Base-by-base conservation (phyloP, 2,888 invertebrate genomes). In the Ichneumoninae sp. region DNA sequence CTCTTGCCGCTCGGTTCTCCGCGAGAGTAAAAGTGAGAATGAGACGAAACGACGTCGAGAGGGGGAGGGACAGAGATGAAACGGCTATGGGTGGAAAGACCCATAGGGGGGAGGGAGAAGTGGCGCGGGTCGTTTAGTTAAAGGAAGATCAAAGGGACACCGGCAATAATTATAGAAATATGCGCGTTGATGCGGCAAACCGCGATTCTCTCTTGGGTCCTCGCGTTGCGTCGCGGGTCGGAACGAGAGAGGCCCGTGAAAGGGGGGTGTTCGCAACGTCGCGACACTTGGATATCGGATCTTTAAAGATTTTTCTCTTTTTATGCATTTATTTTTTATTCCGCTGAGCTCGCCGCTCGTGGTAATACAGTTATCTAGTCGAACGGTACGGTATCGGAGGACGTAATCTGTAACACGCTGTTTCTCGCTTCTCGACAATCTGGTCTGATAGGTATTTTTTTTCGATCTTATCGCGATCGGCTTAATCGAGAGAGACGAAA, bases 151-250 rank as follows among this genome's bases (percentile, higher is more conserved):
- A 93, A 93, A 93, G 92, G 88, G 88, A 85, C 84, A 90, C 93
- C 93, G 93, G 91, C 93, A 92, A 93, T 93, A 93, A 93, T 93
- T 93, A 93, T 90, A 93, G 93, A 93, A 93, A 93, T 93, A 93
- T 93, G 92, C 91, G 90, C 91, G 89, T 88, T 89, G 91, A 91
- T 89, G 90, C 91, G 88, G 90, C 89, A 40, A 47, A 63, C 30
- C 47, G 69, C 70, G 22, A 30, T 68, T 54, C 30, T 22, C 57
- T 50, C 65, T 60, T 36, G 16, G 50, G 44, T 60, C 74, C 77
- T 74, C 81, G 81, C 77, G 77, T 71, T 81, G 69, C 63, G 86
- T 85, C 75, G 81, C 71, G 77, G 77, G 83, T 80, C 47, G 50
- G 69, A 63, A 63, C 60, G 78, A 71, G 73, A 79, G 83, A 81